Evolutionary conservation across 2,888 invertebrate species (phyloP), one percentile per base, ranked within the genome.

Genomic region (Drosophila limbata): DNA sequence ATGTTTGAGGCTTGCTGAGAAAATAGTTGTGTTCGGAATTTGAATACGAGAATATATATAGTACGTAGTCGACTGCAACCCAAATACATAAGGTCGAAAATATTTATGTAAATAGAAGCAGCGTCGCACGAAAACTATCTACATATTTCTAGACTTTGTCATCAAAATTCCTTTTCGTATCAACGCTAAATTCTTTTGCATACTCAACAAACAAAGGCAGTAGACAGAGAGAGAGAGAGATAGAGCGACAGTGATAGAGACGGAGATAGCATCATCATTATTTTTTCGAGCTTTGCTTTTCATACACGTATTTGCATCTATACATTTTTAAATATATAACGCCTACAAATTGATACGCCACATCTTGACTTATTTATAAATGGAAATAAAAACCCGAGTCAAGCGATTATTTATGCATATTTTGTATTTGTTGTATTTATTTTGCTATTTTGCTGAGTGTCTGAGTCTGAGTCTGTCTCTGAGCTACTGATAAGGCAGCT

Each of bases 261-360:
- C 37, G 8, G 44, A 65, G 33, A 10, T 35, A 15, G 33, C 65
- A 71, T 33, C 65, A 45, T 65, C 37, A 70, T 71, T 71, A 66
- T 56, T 50, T 61, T 48, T 45, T 61, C 37, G 35, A 56, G 59
- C 52, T 66, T 57, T 57, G 55, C 44, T 45, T 56, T 35, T 51
- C 15, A 35, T 15, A 13, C 19, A 35, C 13, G 61, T 37, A 52
- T 64, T 57, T 42, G n/a, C 50, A 63, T 53, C 15, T 59, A 62
- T 53, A 44, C 17, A 33, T 31, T 35, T 33, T 35, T 40, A 28
- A 19, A 35, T 52, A 52, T 62, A 33, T 4, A 50, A 67, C 70
- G 70, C 70, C 70, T 67, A 70, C 70, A 62, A 70, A 70, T 63
- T 68, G 51, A 67, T 68, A 70, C 57, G 57, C 51, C 67, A 55